phyloP scores from a whole-genome alignment of 2,113 vertebrate genomes.

The Nycticorax nycticorax region DNA sequence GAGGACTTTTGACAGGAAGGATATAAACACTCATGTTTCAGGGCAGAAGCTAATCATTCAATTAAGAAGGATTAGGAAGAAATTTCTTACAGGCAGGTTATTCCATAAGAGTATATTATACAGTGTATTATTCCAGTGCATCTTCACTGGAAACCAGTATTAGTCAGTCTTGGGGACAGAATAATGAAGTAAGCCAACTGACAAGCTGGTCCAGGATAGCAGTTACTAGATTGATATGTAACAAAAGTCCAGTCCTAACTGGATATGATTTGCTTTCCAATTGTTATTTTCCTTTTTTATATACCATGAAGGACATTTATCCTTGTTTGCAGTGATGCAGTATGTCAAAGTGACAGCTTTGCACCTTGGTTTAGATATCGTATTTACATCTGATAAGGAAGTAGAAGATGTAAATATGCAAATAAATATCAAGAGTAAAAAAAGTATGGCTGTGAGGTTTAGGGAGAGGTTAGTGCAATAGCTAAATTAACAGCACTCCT shows the following conservation, averaged over 20 bases:
- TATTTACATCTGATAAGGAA: not conserved
- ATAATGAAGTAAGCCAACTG: not conserved
- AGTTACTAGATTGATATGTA: not conserved
- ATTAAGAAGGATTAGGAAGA: not conserved
- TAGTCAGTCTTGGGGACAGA: not conserved
- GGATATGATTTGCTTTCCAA: not conserved
- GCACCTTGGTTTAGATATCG: not conserved
- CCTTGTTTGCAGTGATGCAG: not conserved
- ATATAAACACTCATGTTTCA: not conserved
- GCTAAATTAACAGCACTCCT: not conserved
- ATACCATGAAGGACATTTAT: not conserved
- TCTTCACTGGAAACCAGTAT: not conserved
- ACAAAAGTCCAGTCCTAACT: not conserved
- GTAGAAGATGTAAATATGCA: not conserved
- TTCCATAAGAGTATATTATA: not conserved
- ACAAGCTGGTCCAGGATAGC: not conserved
- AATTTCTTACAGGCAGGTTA: not conserved
- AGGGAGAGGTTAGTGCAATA: not conserved
- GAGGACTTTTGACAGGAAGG: not conserved
- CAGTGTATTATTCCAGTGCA: not conserved
- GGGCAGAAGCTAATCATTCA: not conserved
- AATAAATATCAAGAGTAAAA: not conserved
- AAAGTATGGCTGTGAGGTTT: not conserved
- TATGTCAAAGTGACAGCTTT: not conserved
- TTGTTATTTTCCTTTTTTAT: not conserved